Evolutionary conservation across 2,888 invertebrate genomes (phyloP).

Genomic region (Cynaeus angustus): DNA sequence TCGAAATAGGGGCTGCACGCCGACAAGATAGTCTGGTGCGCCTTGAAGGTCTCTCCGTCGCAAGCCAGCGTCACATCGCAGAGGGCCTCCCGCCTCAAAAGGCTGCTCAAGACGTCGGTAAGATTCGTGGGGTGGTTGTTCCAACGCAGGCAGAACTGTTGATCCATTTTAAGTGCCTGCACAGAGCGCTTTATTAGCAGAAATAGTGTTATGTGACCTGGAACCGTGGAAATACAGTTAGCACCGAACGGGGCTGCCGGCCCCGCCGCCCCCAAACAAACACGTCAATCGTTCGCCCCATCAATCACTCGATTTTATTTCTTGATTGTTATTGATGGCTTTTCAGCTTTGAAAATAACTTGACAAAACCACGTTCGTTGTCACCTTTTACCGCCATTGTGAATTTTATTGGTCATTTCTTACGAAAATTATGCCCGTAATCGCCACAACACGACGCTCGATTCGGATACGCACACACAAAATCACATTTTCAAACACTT

Average conservation of each 20-base stretch:
- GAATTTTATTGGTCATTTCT: conserved; percentile 62
- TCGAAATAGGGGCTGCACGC: conserved; percentile 97
- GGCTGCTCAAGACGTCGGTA: conserved; percentile 91
- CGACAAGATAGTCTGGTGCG: conserved; percentile 94
- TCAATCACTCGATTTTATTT: conserved; percentile 13
- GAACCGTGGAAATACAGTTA: conserved; percentile 63
- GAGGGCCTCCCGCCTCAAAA: conserved; percentile 90
- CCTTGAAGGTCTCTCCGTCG: conserved; percentile 92
- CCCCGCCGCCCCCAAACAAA: conserved; percentile 6
- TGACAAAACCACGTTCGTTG: conserved; percentile 58
- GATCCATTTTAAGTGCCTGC: conserved; percentile 71
- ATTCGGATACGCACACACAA: conserved; percentile 18
- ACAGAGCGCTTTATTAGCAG: conserved; percentile 47
- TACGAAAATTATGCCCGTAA: conserved; percentile 56
- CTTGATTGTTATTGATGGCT: conserved; percentile 1
- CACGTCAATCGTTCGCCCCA: conserved; percentile 7
- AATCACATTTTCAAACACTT: conserved; percentile 38
- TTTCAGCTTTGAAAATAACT: conserved; percentile 14
- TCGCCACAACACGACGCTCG: conserved; percentile 32
- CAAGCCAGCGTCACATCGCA: conserved; percentile 95
- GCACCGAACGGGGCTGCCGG: conserved; percentile 5
- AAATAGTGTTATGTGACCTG: conserved; percentile 59
- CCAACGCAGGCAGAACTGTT: conserved; percentile 95
- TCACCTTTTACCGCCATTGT: conserved; percentile 70
- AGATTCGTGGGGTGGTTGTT: conserved; percentile 94